Evolutionary conservation across 1,140 invertebrate genomes (phyloP).

Genomic region (Pseudoatta argentina): DNA sequence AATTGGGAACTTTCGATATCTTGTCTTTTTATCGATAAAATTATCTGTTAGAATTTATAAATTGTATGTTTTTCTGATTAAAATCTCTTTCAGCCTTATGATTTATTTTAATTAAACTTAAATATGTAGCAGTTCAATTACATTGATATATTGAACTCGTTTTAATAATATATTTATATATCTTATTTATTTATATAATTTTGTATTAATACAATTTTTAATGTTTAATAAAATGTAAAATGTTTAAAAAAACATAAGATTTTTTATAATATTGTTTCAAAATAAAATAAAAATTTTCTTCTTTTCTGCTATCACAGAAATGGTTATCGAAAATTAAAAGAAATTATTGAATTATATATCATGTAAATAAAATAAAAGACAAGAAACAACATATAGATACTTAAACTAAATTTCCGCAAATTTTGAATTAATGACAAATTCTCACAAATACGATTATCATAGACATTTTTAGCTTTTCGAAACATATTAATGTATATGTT

Average conservation of each 20-base stretch:
- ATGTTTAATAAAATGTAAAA: too few species aligned
- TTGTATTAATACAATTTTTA: background rate
- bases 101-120: constrained; percentile 7
- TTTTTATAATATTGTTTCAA: background rate
- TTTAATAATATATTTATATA: constrained; percentile 6
- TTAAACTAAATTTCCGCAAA: background rate
- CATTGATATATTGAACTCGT: background rate
- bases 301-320: background rate
- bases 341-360: background rate
- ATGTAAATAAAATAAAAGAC: too few species aligned
- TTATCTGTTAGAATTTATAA: constrained; percentile 28
- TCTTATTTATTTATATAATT: background rate
- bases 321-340: background rate
- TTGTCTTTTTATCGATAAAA: background rate
- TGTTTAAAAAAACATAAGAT: background rate
- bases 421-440: background rate
- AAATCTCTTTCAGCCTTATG: background rate
- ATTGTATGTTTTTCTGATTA: background rate
- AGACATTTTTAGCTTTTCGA: background rate
- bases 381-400: background rate
- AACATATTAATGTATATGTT: background rate
- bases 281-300: background rate
- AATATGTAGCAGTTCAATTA: constrained; percentile 2
- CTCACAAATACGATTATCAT: background rate
- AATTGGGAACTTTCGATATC: background rate